phyloP scores from a whole-genome alignment of 1,140 invertebrate genomes.

The Akabosia matsudoensis region DNA sequence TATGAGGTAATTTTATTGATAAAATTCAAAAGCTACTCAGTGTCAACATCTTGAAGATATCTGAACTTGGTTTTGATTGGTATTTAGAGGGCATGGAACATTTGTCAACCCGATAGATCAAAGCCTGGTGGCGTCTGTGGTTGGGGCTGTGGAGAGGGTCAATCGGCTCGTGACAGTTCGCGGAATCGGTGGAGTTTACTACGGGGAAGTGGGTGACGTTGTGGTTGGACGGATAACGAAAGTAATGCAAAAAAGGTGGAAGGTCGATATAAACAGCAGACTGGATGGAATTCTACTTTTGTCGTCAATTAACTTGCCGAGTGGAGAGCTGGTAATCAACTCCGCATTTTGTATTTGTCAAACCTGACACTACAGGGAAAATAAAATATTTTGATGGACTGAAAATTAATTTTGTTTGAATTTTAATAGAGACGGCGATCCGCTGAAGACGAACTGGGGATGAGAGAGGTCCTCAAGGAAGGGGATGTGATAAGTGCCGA shows the following conservation, averaged over 20 bases:
- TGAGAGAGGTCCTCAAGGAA: conserved; percentile 91
- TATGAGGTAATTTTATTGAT: conserved; percentile 65
- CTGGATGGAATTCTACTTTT: conserved; percentile 83
- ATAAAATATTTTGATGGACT: background rate
- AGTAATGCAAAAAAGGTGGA: conserved; percentile 88
- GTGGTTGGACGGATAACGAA: conserved; percentile 90
- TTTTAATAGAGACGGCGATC: conserved; percentile 74
- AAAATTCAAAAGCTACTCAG: conserved; percentile 18
- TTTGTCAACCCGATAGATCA: conserved; percentile 74
- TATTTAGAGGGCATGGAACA: conserved; percentile 90
- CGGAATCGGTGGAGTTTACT: conserved; percentile 83
- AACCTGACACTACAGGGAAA: too few species aligned
- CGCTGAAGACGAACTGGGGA: conserved; percentile 94
- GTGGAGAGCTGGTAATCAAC: conserved; percentile 79
- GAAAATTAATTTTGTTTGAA: conserved; percentile 22
- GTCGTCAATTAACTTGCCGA: conserved; percentile 93
- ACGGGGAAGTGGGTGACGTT: conserved; percentile 95
- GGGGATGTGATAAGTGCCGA: conserved; percentile 97
- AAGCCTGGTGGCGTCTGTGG: conserved; percentile 82
- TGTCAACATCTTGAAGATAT: conserved; percentile 9
- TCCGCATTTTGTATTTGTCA: too few species aligned
- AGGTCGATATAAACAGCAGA: conserved; percentile 89
- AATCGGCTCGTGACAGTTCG: conserved; percentile 90
- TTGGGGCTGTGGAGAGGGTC: conserved; percentile 87
- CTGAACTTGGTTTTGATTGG: conserved; percentile 34